These are phyloP conservation scores for Eilema griseolum DNA, from an alignment of 2,888 invertebrate species.

Conservation along the genomic window DNA sequence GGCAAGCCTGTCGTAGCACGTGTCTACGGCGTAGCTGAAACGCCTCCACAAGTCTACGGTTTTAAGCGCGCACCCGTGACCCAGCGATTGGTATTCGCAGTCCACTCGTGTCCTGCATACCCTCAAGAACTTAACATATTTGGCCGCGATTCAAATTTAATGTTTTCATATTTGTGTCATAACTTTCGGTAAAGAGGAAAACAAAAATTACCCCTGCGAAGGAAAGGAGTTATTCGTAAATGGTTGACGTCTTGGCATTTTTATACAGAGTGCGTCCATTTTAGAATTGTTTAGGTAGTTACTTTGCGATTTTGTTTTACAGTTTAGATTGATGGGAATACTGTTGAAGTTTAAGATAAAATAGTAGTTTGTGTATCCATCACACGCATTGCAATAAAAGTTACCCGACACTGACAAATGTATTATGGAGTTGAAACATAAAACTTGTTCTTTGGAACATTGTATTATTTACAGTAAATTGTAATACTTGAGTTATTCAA, in stretches of 20 bases:
- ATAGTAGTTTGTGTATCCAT: slow-evolving; percentile 73
- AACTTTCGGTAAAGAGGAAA: slow-evolving; percentile 79
- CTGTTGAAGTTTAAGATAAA: slow-evolving; percentile 61
- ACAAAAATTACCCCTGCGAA: slow-evolving; percentile 77
- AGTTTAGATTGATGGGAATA: slow-evolving; percentile 65
- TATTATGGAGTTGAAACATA: slow-evolving; percentile 73
- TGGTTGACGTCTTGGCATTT: slow-evolving; percentile 82
- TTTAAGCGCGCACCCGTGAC: slow-evolving; percentile 51
- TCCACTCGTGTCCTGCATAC: slow-evolving; percentile 69
- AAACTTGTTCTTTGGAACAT: slow-evolving; percentile 68
- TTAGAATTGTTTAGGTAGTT: slow-evolving; percentile 79
- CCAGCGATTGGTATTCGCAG: slow-evolving; percentile 75
- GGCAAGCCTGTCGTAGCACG: slow-evolving; percentile 69
- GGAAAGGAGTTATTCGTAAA: slow-evolving; percentile 83
- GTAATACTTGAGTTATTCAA: slow-evolving; percentile 54
- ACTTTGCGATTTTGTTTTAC: slow-evolving; percentile 74
- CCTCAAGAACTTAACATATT: slow-evolving; percentile 79
- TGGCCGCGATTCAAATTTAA: slow-evolving; percentile 84
- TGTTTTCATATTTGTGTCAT: slow-evolving; percentile 83
- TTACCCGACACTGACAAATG: slow-evolving; percentile 83
- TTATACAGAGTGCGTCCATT: slow-evolving; percentile 79
- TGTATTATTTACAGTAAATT: slow-evolving; percentile 69
- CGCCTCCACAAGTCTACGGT: slow-evolving; percentile 35
- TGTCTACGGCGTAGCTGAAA: slow-evolving; percentile 74
- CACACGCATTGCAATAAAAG: slow-evolving; percentile 81